Evolutionary conservation across 2,888 invertebrate genomes (phyloP).

Genomic region (Diaprepes abbreviatus): DNA sequence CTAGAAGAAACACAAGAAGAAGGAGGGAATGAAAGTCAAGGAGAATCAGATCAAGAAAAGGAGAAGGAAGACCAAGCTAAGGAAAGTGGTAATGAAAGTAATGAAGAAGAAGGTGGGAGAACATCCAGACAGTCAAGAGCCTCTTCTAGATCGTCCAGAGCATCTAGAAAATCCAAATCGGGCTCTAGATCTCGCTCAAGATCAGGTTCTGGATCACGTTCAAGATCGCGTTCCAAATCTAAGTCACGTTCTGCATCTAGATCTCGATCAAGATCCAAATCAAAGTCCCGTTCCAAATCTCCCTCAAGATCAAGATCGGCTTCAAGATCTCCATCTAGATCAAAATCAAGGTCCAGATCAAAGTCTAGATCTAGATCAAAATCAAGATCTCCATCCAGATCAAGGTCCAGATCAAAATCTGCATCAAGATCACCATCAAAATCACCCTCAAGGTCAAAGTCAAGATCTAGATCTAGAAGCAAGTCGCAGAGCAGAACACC

Average conservation of each 20-base stretch:
- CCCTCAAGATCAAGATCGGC: constrained; percentile 61
- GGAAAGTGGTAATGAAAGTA: constrained; percentile 61
- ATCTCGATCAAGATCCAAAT: constrained; percentile 62
- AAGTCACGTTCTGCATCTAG: constrained; percentile 60
- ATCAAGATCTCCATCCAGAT: constrained; percentile 57
- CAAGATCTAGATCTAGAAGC: constrained; percentile 62
- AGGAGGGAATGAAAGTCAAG: constrained; percentile 70
- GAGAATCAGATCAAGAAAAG: constrained; percentile 67
- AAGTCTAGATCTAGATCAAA: constrained; percentile 64
- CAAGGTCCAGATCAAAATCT: constrained; percentile 45
- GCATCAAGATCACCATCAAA: constrained; percentile 61
- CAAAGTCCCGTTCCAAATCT: constrained; percentile 64
- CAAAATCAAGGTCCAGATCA: constrained; percentile 61
- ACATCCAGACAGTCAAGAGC: constrained; percentile 60
- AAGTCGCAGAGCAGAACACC: constrained; percentile 63
- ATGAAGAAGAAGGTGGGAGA: constrained; percentile 58
- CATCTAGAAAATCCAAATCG: constrained; percentile 64
- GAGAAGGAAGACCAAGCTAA: constrained; percentile 59
- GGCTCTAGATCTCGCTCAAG: constrained; percentile 56
- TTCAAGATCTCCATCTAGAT: constrained; percentile 55
- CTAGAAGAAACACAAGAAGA: constrained; percentile 70
- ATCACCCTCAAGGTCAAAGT: constrained; percentile 61
- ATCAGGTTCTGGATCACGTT: constrained; percentile 55
- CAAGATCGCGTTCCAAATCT: constrained; percentile 56
- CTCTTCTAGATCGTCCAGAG: constrained; percentile 63